Base-by-base conservation (phyloP, 2,797 vertebrate species). In the Psittacula derbiana region DNA sequence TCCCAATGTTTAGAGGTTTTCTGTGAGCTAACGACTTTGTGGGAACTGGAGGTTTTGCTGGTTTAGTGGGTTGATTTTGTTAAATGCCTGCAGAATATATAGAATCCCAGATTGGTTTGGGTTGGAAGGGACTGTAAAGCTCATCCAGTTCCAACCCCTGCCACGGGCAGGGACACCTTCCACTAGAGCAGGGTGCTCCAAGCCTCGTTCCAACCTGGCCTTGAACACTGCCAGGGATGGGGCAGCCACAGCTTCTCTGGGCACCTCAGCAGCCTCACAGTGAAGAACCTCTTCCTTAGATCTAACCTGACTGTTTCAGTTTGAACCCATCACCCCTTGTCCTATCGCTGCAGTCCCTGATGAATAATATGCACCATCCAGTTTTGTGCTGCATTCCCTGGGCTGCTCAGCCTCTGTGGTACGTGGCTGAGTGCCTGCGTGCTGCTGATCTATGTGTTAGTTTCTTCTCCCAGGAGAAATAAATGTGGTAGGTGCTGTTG, bases 371-470 rank as follows among this genome's bases (percentile, higher is more conserved):
- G 16, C 17, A 47, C 43, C 28, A 5, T 61, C 20, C 31, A 40
- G n/a, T 83, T 60, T 52, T 57, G 33, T 38, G 38, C 60, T 9
- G 40, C 69, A 16, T 70, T 61, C 67, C 52, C 43, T 79, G 30
- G 70, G 9, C 49, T 41, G 36, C 69, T 88, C 52, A 38, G n/a
- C 38, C 57, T 61, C n/a, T 80, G 16, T 25, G 23, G 8, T 76
- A 21, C 1, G 4, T 27, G 31, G 6, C 57, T 82, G 64, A 6
- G 40, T 57, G 43, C 36, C 40, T 85, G 10, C 0, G 0, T 87
- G 71, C 60, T 33, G 20, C 43, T 78, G 13, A 33, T 40, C 80
- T 18, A 50, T 36, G 1, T 7, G 41, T 6, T 16, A 17, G 25
- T 64, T 66, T 72, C 47, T 70, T 30, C 24, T 78, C 12, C 11